A percentile compares a stretch with the other conserved stretches of the same genome.
Conservation (phyloP, 2,888 invertebrate species). For the Drosophila heteroneura region DNA sequence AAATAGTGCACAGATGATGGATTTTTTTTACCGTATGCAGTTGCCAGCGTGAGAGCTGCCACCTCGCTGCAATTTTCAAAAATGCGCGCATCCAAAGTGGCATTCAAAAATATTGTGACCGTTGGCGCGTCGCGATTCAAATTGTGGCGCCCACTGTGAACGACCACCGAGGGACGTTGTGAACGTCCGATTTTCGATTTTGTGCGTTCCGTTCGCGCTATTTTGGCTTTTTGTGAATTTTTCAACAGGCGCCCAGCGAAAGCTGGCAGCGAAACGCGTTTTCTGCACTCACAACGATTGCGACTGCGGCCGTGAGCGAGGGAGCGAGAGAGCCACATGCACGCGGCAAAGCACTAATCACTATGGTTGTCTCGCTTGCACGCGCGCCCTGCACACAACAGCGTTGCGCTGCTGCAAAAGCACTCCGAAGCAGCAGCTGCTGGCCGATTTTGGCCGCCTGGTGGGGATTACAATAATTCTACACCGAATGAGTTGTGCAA, state of each 20-base stretch:
- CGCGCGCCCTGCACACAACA: slow-evolving; percentile 9
- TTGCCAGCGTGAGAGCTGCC: slow-evolving; percentile 36
- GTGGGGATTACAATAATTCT: slow-evolving; percentile 85
- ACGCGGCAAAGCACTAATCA: slow-evolving; percentile 29
- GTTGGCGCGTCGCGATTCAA: slow-evolving; percentile 42
- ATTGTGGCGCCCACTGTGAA: slow-evolving; percentile 50
- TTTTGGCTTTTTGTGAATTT: slow-evolving; percentile 82
- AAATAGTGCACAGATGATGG: slow-evolving; percentile 49
- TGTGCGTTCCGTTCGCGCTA: slow-evolving; percentile 77
- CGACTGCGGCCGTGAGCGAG: slow-evolving; percentile 24
- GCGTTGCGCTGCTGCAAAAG: slow-evolving; percentile 44
- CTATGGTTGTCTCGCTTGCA: slow-evolving; percentile 45
- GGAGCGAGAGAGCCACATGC: slow-evolving; percentile 38
- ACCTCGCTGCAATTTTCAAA: slow-evolving; percentile 12
- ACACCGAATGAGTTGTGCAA: slow-evolving; percentile 84
- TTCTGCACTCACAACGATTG: slow-evolving; percentile 27
- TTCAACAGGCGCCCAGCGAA: slow-evolving; percentile 65
- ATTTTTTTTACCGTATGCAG: slow-evolving; percentile 21
- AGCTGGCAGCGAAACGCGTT: slow-evolving; percentile 32
- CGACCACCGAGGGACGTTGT: slow-evolving; percentile 56
- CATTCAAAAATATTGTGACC: slow-evolving; percentile 4
- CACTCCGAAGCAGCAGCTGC: slow-evolving; percentile 54
- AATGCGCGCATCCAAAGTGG: not conserved
- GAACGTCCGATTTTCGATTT: slow-evolving; percentile 66
- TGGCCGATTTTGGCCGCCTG: slow-evolving; percentile 76